Evolutionary conservation across 2,797 vertebrate species (phyloP).

Genomic region (Bufotes viridis): DNA sequence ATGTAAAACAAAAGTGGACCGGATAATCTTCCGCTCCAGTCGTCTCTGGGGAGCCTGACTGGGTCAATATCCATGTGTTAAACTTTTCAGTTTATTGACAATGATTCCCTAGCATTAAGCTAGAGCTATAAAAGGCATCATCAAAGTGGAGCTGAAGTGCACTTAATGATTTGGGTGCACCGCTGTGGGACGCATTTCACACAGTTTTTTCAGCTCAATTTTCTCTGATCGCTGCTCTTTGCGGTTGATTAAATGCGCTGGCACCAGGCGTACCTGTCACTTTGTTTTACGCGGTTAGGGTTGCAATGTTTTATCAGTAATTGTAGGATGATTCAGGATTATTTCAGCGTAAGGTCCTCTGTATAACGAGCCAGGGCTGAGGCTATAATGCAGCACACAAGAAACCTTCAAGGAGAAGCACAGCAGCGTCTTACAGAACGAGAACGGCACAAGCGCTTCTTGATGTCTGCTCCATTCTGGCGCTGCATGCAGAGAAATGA

Average conservation of each 20-base stretch:
- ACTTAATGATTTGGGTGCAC: neutral
- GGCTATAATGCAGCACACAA: no score
- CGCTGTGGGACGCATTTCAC: neutral
- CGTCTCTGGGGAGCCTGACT: neutral
- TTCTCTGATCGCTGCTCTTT: neutral
- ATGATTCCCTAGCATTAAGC: neutral
- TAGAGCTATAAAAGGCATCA: neutral
- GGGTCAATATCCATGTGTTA: constrained; percentile 1
- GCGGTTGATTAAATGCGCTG: neutral
- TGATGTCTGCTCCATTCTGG: neutral
- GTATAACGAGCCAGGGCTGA: neutral
- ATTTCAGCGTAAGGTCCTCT: neutral
- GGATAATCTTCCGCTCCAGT: neutral
- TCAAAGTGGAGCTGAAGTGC: constrained; percentile 1
- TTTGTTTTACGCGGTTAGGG: neutral
- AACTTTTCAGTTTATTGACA: constrained; percentile 17
- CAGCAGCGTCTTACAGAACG: neutral
- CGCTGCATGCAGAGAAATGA: neutral
- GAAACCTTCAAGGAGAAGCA: neutral
- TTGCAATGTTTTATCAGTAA: neutral
- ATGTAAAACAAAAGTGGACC: neutral
- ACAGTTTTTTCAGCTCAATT: neutral
- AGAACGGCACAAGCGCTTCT: neutral
- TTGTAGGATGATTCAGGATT: neutral
- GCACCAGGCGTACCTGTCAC: neutral